Evolutionary conservation across 2,797 vertebrate species (phyloP), one percentile per base, ranked within the genome.

Genomic region (Rhincodon typus): DNA sequence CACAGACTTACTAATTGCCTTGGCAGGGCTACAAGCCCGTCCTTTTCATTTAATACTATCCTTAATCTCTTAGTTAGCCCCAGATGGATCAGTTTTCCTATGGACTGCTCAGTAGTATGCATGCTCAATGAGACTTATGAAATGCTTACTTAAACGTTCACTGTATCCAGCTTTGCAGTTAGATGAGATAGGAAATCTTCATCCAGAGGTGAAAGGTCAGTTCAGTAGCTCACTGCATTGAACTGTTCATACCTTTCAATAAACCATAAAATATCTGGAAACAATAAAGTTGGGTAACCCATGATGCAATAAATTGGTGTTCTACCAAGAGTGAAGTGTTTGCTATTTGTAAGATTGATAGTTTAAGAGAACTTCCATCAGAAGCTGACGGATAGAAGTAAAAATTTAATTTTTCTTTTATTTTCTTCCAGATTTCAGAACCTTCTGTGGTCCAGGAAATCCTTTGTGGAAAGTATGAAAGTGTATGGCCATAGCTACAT

Each of bases 361-460:
- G 38, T 46, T 84, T 84, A 19, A 46, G 42, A 8, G 1, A 84
- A 46, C 21, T 84, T 84, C 1, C 23, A 6, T 34, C 88, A 19
- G 6, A 53, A 91, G 5, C 21, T n/a, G 46, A 46, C 6, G 23
- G 25, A 8, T 84, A 62, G 6, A 0, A 2, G 12, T 30, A 69
- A 66, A 53, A 34, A n/a, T 57, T 95, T 38, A 95, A 21, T 27
- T 27, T 69, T 53, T 70, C 62, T 62, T 38, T 69, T 8, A 34
- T 96, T 96, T 57, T 50, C 77, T 84, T 95, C 96, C 96, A 99
- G 99, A 96, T 99, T 99, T 97, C 98, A 99, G 97, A 99, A 98
- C 95, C 98, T 99, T 3, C 97, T 99, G 66, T 99, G 98, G 99
- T 99, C 99, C 2, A 97, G 99, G 69, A 99, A 98, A 96, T 96